Base-by-base conservation (phyloP, 2,888 invertebrate genomes). In the Arctia plantaginis region DNA sequence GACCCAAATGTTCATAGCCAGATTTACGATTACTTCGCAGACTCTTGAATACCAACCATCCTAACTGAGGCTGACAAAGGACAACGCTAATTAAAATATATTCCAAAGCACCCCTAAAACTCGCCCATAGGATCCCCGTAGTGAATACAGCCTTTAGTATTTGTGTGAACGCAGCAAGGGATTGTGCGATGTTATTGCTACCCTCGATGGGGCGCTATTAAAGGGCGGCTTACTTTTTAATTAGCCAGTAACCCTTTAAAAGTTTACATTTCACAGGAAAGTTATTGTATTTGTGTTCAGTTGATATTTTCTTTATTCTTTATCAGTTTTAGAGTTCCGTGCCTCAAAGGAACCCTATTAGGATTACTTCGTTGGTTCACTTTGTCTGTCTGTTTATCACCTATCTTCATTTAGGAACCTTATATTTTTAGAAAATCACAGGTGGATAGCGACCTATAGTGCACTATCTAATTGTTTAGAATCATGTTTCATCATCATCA, bases 141-240 rank as follows among this genome's bases (percentile, higher is more conserved):
- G 47, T 65, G 59, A 73, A 73, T 65, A 65, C 51, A 41, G 33
- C 47, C 71, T 44, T 0, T 33, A 41, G 77, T 75, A 73, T 78
- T 77, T 78, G 75, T 78, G 76, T 72, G 66, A 73, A 73, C 72
- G 72, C 74, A 62, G 30, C 62, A 62, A 72, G 59, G 71, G 72
- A 67, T 64, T 70, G 75, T 75, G 23, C 76, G 73, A 74, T 74
- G 64, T 67, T 72, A 68, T 47, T 51, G 59, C 67, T 10, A 68
- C 39, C 27, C 35, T 51, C 64, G 6, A 67, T 23, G 30, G 66
- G 62, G 27, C 62, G 66, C 65, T 64, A 78, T 75, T 65, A 71
- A 66, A 44, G 1, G 64, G 33, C 20, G 73, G 69, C 73, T 80
- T 75, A 73, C 69, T 77, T 79, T 77, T 77, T 78, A 82, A 82